phyloP scores from a whole-genome alignment of 2,113 vertebrate species.

The Sphyrna mokarran region DNA sequence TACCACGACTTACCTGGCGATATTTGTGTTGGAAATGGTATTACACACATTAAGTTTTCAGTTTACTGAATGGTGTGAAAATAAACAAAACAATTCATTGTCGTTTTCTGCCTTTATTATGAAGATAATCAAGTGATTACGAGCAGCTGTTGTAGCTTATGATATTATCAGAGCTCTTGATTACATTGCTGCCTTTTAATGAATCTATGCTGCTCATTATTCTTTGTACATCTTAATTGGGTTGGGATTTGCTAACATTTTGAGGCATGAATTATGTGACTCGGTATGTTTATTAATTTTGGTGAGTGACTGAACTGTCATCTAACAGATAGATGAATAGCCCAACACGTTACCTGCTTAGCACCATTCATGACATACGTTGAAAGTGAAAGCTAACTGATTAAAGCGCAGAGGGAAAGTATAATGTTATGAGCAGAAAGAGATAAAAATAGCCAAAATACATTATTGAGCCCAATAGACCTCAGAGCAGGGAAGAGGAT shows the following conservation, averaged over 20 bases:
- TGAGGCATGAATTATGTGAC: background rate
- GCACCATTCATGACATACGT: background rate
- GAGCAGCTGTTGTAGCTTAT: background rate
- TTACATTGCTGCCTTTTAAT: background rate
- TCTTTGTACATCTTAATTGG: background rate
- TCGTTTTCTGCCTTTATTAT: background rate
- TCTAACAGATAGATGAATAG: background rate
- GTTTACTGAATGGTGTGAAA: background rate
- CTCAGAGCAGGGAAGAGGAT: background rate
- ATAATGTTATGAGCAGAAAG: background rate
- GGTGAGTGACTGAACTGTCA: background rate
- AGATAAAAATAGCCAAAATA: background rate
- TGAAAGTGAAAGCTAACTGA: background rate
- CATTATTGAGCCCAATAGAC: background rate
- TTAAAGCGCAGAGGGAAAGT: background rate
- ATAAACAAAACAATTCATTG: background rate
- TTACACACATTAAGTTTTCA: background rate
- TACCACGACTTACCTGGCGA: too few relatives aligned
- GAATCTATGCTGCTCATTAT: background rate
- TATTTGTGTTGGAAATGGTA: too few relatives aligned
- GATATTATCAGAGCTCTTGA: background rate
- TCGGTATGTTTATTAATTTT: background rate
- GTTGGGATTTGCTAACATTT: background rate
- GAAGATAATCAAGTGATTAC: background rate
- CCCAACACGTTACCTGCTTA: background rate